These are phyloP conservation scores for Stomatorhinus ivindoensis DNA, from an alignment of 2,113 vertebrate genomes.

Conservation along the genomic window DNA sequence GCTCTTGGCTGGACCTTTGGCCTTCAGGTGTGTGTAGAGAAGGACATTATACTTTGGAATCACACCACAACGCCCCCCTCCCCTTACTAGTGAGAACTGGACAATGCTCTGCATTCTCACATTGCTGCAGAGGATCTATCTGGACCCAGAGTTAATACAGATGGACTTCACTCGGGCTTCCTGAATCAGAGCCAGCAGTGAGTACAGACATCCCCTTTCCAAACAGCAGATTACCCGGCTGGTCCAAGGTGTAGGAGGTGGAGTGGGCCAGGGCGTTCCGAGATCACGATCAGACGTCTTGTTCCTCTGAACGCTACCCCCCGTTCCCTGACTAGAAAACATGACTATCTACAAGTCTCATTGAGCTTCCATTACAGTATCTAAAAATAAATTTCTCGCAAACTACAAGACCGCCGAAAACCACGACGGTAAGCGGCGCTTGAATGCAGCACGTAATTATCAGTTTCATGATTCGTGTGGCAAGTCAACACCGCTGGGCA, in stretches of 20 bases:
- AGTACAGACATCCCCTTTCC: not conserved
- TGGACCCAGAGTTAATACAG: not conserved
- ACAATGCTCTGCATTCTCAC: not conserved
- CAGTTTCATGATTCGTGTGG: slow-evolving; percentile 30
- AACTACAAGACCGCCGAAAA: slow-evolving; percentile 14
- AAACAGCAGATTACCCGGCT: not conserved
- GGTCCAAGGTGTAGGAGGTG: not conserved
- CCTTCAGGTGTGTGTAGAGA: not conserved
- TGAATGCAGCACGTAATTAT: slow-evolving; percentile 24
- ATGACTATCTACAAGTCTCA: slow-evolving; percentile 6
- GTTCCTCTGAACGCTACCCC: not conserved
- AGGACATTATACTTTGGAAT: slow-evolving; percentile 8
- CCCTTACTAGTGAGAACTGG: not conserved
- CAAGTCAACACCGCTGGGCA: not conserved
- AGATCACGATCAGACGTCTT: not conserved
- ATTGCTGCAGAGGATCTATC: not conserved
- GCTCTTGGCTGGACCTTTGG: not conserved
- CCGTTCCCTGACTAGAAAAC: slow-evolving; percentile 6
- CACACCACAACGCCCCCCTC: not conserved
- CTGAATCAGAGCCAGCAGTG: not conserved
- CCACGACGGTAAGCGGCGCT: slow-evolving; percentile 27
- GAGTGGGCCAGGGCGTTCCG: not conserved
- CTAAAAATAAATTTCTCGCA: slow-evolving; percentile 19
- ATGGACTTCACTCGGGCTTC: not conserved
- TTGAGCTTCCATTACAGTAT: slow-evolving; percentile 10